A percentile compares a stretch with the other conserved stretches of the same genome.
phyloP scores from a whole-genome alignment of 2,113 vertebrate species.

The Meleagris gallopavo region DNA sequence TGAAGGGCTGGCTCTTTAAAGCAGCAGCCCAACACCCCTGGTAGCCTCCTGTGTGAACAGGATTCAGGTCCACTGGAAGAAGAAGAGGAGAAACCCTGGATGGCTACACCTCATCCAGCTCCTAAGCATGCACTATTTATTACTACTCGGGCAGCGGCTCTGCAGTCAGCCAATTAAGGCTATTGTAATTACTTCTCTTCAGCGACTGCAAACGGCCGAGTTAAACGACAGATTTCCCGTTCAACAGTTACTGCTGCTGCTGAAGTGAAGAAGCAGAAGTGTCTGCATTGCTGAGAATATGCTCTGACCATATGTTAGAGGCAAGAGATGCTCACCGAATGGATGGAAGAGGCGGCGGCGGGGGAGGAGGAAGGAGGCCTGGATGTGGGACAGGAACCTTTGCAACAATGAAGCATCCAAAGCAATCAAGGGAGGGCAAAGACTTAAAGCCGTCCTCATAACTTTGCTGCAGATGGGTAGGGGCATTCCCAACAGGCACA shows the following conservation, averaged over 20 bases:
- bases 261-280: conserved; percentile 10
- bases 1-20: neutral
- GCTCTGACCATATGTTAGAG: neutral
- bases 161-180: conserved; percentile 34
- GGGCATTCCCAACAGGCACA: neutral
- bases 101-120: neutral
- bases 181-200: conserved; percentile 27
- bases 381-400: neutral
- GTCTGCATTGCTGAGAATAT: neutral
- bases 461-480: neutral
- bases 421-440: neutral
- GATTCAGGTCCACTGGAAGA: neutral
- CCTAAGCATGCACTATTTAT: neutral
- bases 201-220: neutral
- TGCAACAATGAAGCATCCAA: neutral
- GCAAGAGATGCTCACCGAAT: neutral
- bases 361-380: neutral
- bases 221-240: neutral
- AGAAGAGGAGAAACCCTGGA: neutral
- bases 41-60: neutral
- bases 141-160: conserved; percentile 32
- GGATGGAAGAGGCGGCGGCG: neutral
- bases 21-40: neutral
- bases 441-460: neutral
- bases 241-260: neutral